Conservation (phyloP, 2,888 invertebrate genomes). For the Sinodicranocentrus sp. region DNA sequence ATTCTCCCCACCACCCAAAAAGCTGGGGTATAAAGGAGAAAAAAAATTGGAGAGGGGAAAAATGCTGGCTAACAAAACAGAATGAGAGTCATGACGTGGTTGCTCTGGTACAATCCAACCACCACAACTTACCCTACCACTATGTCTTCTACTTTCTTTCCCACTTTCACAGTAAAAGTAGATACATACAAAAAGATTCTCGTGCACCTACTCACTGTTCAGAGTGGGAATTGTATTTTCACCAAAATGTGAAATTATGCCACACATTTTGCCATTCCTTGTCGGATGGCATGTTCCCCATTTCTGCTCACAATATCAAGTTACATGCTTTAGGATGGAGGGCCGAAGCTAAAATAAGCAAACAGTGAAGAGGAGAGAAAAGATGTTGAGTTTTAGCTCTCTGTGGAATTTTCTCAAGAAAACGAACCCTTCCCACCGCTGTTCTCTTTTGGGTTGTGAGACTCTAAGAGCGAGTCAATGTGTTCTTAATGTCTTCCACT, state of each 20-base stretch:
- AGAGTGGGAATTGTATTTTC: too few relatives aligned
- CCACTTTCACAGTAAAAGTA: too few relatives aligned
- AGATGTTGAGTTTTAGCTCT: conserved; percentile 19
- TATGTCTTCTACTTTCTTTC: too few relatives aligned
- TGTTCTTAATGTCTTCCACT: conserved; percentile 68
- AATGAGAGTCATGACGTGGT: conserved; percentile 21
- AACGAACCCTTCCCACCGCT: not conserved
- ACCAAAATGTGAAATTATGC: conserved; percentile 37
- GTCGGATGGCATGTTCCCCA: not conserved
- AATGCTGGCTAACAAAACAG: conserved; percentile 17
- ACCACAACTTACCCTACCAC: conserved; percentile 12
- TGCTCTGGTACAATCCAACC: conserved; percentile 1
- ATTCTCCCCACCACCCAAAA: too few relatives aligned
- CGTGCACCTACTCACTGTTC: too few relatives aligned
- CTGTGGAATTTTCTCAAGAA: conserved; percentile 32
- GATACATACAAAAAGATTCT: too few relatives aligned
- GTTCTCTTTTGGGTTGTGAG: not conserved
- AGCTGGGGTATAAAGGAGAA: not conserved
- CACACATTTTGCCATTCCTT: conserved; percentile 22
- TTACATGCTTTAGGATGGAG: conserved; percentile 31
- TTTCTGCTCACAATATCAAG: conserved; percentile 15
- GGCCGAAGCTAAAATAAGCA: conserved; percentile 37
- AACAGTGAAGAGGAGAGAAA: conserved; percentile 18
- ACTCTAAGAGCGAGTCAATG: conserved; percentile 53
- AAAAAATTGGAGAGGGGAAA: conserved; percentile 1